Conservation (phyloP, 2,797 vertebrate species). For the Tolypeutes matacus region DNA sequence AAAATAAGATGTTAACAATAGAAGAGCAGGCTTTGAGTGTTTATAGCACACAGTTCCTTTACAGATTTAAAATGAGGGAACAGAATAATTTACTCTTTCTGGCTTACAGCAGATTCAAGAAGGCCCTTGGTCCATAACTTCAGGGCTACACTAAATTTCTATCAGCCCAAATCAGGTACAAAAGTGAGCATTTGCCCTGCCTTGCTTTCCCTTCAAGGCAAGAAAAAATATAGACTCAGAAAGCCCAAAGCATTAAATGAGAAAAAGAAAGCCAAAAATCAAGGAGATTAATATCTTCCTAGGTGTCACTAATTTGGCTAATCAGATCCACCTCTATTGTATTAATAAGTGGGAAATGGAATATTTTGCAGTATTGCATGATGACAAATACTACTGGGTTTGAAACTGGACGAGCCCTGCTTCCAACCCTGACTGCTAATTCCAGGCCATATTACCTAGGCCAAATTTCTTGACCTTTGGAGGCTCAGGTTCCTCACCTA, state of each 20-base stretch:
- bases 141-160: conserved; percentile 85
- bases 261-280: conserved; percentile 26
- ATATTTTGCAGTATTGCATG: neutral
- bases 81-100: conserved; percentile 88
- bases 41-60: conserved; percentile 85
- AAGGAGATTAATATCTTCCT: conserved; percentile 63
- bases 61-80: conserved; percentile 88
- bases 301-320: conserved; percentile 27
- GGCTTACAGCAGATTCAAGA: conserved; percentile 86
- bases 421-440: neutral
- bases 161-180: conserved; percentile 86
- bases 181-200: conserved; percentile 77
- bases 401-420: neutral
- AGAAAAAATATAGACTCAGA: conserved; percentile 11
- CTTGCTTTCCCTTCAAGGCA: conserved; percentile 65
- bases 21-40: conserved; percentile 85
- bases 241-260: conserved; percentile 61
- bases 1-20: conserved; percentile 88
- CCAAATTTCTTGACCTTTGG: neutral
- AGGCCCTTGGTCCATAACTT: conserved; percentile 85
- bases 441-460: neutral
- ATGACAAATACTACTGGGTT: neutral
- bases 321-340: neutral
- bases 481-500: neutral
- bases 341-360: neutral